These are phyloP conservation scores for Pyrgilauda ruficollis DNA, from an alignment of 2,113 vertebrate genomes.

Conservation along the genomic window DNA sequence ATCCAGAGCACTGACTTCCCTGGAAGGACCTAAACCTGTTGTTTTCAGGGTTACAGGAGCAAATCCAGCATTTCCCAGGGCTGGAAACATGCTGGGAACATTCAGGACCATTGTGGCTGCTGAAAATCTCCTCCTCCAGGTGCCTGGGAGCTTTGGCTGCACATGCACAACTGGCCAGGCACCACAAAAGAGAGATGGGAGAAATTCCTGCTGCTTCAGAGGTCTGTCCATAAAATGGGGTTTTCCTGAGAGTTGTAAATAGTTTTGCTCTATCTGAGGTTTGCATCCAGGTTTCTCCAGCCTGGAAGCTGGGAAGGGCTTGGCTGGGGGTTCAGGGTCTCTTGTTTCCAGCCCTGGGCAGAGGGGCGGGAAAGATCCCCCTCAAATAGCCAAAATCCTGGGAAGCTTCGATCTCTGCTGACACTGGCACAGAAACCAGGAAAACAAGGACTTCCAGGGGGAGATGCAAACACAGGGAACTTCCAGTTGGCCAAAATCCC, in stretches of 20 bases:
- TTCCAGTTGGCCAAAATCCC: not conserved
- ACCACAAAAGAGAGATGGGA: rapidly evolving
- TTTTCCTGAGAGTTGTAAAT: not conserved
- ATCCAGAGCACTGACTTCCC: not conserved
- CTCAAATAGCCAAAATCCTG: rapidly evolving
- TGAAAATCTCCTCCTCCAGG: not conserved
- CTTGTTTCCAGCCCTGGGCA: not conserved
- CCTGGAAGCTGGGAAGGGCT: not conserved
- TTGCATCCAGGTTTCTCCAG: not conserved
- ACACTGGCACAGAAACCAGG: not conserved
- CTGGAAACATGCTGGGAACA: rapidly evolving
- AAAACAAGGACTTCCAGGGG: not conserved
- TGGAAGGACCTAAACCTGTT: not conserved
- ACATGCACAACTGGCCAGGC: not conserved
- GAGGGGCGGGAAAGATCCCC: not conserved
- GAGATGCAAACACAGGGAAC: not conserved
- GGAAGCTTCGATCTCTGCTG: not conserved
- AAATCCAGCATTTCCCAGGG: not conserved
- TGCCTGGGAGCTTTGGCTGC: not conserved
- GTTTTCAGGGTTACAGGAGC: not conserved
- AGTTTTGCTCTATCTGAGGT: not conserved
- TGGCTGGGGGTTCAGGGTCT: not conserved
- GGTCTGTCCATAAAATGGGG: rapidly evolving
- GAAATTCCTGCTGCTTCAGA: not conserved
- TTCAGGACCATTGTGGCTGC: rapidly evolving